Conservation (phyloP, 2,797 vertebrate genomes). For the Pogonophryne albipinna region DNA sequence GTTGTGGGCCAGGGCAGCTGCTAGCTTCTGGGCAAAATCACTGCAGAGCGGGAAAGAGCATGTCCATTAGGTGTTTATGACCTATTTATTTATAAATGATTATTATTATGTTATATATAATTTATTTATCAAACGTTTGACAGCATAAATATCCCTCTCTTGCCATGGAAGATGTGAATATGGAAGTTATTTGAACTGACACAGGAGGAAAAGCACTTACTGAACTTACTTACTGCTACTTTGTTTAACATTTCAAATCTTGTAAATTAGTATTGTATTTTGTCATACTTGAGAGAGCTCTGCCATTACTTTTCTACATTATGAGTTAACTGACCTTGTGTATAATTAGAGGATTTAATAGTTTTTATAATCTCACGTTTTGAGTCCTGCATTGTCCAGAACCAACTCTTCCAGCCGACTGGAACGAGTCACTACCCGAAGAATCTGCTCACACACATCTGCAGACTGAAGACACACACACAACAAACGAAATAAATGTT, state of each 20-base stretch:
- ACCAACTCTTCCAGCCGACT: constrained; percentile 93
- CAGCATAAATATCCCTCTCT: neutral
- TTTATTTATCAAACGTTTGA: neutral
- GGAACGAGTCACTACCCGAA: constrained; percentile 93
- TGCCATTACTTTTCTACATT: neutral
- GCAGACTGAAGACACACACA: constrained; percentile 85
- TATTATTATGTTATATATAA: no score
- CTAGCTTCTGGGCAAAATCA: constrained; percentile 97
- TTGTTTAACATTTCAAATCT: neutral
- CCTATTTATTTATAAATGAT: neutral
- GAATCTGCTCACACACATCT: constrained; percentile 97
- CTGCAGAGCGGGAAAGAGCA: constrained; percentile 71
- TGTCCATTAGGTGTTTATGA: constrained; percentile 15
- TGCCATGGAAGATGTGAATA: neutral
- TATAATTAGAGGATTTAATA: neutral
- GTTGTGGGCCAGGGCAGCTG: constrained; percentile 92
- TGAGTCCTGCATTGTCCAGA: constrained; percentile 95
- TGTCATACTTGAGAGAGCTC: neutral
- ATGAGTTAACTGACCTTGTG: neutral
- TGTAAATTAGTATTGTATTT: neutral
- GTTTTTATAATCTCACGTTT: constrained; percentile 86
- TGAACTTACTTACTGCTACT: no score
- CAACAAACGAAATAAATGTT: neutral
- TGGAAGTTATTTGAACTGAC: no score
- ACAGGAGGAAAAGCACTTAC: neutral